These are phyloP conservation scores for Pocillopora damicornis DNA, from an alignment of 64 coral and sea anemone species.

Conservation along the genomic window DNA sequence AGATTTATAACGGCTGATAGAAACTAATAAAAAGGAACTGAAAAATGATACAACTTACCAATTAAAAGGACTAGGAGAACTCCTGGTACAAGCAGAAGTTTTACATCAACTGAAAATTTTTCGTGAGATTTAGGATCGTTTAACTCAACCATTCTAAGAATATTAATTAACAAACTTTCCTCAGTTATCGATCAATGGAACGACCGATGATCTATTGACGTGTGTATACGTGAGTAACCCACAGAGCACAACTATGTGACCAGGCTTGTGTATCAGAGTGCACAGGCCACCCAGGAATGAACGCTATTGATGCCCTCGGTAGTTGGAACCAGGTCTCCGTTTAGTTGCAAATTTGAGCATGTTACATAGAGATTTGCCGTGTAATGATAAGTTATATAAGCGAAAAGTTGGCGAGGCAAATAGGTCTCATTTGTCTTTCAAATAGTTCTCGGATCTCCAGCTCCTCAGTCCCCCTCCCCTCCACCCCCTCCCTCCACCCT, in stretches of 20 bases:
- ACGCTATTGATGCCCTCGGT: no score
- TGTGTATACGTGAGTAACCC: not conserved
- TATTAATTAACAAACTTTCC: not conserved
- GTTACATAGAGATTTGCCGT: no score
- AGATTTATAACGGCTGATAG: not conserved
- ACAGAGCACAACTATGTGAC: not conserved
- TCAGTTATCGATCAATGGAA: not conserved
- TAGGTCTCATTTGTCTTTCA: no score
- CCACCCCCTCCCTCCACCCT: no score
- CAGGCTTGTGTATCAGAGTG: not conserved
- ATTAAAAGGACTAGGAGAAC: conserved; percentile 10
- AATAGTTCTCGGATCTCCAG: no score
- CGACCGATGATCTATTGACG: conserved; percentile 13
- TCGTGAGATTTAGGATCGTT: conserved; percentile 35
- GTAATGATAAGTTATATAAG: no score
- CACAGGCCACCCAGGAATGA: not conserved
- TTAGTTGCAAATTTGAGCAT: no score
- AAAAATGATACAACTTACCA: conserved; percentile 1
- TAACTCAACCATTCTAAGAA: conserved; percentile 32
- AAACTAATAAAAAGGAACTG: no score
- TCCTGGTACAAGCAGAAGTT: conserved; percentile 41
- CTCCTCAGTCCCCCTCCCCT: no score
- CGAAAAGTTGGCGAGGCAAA: no score
- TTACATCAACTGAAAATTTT: conserved; percentile 35
- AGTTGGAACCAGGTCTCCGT: no score